phyloP scores from a whole-genome alignment of 2,888 invertebrate genomes.

The Serrognathus titanus region DNA sequence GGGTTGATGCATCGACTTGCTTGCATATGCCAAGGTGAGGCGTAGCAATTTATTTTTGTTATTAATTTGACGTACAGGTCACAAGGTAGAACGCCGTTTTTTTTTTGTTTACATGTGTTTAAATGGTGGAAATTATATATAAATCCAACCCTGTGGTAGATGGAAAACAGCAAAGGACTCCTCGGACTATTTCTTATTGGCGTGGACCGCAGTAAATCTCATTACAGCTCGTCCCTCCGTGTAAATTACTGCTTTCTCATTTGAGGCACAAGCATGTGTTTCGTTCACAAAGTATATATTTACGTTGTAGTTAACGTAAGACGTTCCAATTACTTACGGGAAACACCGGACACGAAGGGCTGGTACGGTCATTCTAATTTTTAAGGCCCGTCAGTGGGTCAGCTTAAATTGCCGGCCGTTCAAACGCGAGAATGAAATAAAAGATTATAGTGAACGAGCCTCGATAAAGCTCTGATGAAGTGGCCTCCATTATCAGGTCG shows the following conservation, averaged over 20 bases:
- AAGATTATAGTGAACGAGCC: constrained; percentile 28
- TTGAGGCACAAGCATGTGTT: constrained; percentile 37
- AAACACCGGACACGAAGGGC: background rate
- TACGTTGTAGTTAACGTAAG: constrained; percentile 19
- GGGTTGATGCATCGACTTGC: too few relatives aligned
- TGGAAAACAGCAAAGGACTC: constrained; percentile 27
- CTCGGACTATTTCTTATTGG: constrained; percentile 39
- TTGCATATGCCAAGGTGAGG: too few relatives aligned
- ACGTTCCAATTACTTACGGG: constrained; percentile 20
- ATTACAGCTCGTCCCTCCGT: constrained; percentile 41
- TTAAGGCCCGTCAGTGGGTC: background rate
- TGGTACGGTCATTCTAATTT: background rate
- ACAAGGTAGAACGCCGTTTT: too few relatives aligned
- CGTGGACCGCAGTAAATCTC: constrained; percentile 41
- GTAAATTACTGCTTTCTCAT: constrained; percentile 41
- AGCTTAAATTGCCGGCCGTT: too few relatives aligned
- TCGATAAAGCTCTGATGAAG: constrained; percentile 33
- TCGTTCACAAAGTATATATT: constrained; percentile 33
- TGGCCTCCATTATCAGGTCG: constrained; percentile 40
- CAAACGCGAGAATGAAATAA: background rate
- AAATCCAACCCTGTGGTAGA: constrained; percentile 28
- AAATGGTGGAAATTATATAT: constrained; percentile 17
- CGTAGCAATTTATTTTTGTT: too few relatives aligned
- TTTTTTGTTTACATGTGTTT: too few relatives aligned
- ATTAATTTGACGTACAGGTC: too few relatives aligned